Evolutionary conservation across 2,797 vertebrate species (phyloP).

Genomic region (Cyclura pinguis): DNA sequence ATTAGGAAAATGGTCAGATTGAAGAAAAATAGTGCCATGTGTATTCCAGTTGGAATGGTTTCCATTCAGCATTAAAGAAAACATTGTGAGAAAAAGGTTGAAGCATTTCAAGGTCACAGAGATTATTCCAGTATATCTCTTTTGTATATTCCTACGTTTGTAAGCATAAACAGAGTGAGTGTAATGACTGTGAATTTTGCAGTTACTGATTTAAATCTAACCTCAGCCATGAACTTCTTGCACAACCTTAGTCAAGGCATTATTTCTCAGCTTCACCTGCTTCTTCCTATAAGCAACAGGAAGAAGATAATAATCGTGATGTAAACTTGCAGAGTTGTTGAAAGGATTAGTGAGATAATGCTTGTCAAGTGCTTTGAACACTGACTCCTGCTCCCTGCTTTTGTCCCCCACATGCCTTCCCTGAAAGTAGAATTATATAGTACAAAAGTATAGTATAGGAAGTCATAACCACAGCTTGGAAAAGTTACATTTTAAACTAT

Average conservation of each 20-base stretch:
- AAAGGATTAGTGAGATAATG: not conserved
- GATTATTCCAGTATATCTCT: not conserved
- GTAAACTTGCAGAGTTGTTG: not conserved
- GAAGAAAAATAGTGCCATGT: not conserved
- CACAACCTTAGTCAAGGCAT: not conserved
- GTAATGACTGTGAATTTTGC: not conserved
- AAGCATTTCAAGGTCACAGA: not conserved
- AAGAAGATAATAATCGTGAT: not conserved
- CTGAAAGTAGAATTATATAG: not conserved
- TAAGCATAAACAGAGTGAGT: not conserved
- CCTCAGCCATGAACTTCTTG: not conserved
- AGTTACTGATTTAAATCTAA: not conserved
- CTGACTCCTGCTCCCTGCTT: not conserved
- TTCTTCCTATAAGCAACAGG: not conserved
- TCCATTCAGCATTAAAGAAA: not conserved
- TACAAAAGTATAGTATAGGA: not conserved
- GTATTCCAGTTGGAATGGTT: not conserved
- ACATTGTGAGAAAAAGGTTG: not conserved
- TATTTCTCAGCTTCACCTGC: not conserved
- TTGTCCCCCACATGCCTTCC: not conserved
- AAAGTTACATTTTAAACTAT: too few species aligned
- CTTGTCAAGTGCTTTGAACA: not conserved
- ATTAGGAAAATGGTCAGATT: not conserved
- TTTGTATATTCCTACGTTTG: not conserved
- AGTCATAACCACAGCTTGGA: not conserved